Percentiles rank a stretch among this genome's conserved stretches.
phyloP scores from a whole-genome alignment of 2,113 vertebrate genomes.

The Cyprinodon brontotheroides region DNA sequence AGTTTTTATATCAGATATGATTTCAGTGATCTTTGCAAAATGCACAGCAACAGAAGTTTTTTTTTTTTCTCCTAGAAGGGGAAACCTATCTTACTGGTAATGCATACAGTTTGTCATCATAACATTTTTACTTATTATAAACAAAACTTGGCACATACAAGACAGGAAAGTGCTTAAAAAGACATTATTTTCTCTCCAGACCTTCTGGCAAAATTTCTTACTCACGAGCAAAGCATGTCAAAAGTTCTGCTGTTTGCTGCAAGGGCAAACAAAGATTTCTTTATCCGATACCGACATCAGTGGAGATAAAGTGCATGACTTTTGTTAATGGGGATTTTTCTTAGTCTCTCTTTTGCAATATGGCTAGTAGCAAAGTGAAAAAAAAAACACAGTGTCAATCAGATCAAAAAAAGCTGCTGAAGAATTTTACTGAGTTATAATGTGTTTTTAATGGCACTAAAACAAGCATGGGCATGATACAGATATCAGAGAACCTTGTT shows the following conservation, averaged over 20 bases:
- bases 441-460: not conserved
- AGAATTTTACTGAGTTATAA: not conserved
- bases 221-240: not conserved
- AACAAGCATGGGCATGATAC: not conserved
- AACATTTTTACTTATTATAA: not conserved
- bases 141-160: not conserved
- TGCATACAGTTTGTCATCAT: not conserved
- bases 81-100: not conserved
- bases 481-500: not conserved
- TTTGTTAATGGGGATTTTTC: not conserved
- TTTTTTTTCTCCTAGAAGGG: not conserved
- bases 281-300: slow-evolving; percentile 1
- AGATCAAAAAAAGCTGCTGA: not conserved
- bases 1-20: not conserved
- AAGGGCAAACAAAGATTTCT: slow-evolving; percentile 8
- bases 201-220: not conserved
- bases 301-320: not conserved
- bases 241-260: not conserved
- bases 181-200: slow-evolving; percentile 1
- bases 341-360: not conserved
- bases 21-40: not conserved
- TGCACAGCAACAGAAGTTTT: not conserved
- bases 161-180: not conserved
- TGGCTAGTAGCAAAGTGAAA: not conserved
- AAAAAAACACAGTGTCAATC: not conserved